These are phyloP conservation scores for Sphaeridia pumilis DNA, from an alignment of 2,888 invertebrate species.

Conservation along the genomic window DNA sequence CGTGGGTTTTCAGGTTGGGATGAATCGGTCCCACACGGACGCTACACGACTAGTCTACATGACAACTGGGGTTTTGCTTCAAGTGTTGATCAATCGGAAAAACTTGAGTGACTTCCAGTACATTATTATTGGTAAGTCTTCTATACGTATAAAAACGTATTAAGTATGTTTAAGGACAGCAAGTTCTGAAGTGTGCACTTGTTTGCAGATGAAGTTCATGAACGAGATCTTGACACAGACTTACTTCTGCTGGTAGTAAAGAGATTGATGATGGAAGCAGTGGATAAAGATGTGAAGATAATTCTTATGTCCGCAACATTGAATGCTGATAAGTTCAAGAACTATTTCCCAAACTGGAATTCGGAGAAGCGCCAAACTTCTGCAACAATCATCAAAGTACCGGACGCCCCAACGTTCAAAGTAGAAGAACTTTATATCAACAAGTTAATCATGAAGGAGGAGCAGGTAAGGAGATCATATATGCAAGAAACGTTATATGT, in stretches of 20 bases:
- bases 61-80: constrained; percentile 78
- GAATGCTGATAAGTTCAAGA: constrained; percentile 56
- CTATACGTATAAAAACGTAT: not conserved
- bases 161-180: not conserved
- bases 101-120: constrained; percentile 70
- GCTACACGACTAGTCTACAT: constrained; percentile 72
- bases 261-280: constrained; percentile 54
- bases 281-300: constrained; percentile 54
- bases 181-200: not conserved
- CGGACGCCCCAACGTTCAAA: constrained; percentile 2
- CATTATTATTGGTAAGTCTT: constrained; percentile 51
- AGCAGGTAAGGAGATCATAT: not conserved
- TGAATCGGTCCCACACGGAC: constrained; percentile 19
- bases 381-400: constrained; percentile 9
- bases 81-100: constrained; percentile 59
- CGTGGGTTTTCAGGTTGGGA: constrained; percentile 69
- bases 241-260: constrained; percentile 72
- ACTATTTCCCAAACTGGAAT: constrained; percentile 46
- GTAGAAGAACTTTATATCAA: constrained; percentile 9
- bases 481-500: not conserved
- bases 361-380: not conserved
- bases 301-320: constrained; percentile 93
- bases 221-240: constrained; percentile 84
- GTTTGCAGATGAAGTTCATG: constrained; percentile 72
- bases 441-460: not conserved